Conservation (phyloP, 1,140 invertebrate genomes). For the Calephelis nemesis region DNA sequence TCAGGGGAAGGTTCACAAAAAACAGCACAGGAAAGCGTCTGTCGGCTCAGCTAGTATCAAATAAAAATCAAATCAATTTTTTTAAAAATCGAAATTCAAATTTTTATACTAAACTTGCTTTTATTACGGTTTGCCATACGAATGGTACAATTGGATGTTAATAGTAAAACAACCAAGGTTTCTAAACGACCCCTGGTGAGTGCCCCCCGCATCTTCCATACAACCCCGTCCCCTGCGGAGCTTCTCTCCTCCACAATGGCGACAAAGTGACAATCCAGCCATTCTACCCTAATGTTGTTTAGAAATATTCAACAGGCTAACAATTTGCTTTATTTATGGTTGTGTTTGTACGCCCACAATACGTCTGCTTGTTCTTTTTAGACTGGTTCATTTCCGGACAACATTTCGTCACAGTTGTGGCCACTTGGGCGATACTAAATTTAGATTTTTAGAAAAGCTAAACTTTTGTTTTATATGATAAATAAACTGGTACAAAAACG, state of each 20-base stretch:
- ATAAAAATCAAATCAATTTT: too few relatives aligned
- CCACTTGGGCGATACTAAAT: not conserved
- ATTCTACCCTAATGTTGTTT: slow-evolving; percentile 74
- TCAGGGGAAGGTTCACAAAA: too few relatives aligned
- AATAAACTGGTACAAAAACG: too few relatives aligned
- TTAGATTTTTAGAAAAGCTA: not conserved
- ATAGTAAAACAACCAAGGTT: slow-evolving; percentile 34
- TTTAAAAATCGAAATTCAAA: not conserved
- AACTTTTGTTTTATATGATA: not conserved
- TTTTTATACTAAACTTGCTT: not conserved
- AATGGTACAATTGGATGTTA: slow-evolving; percentile 32
- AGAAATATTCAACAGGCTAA: slow-evolving; percentile 63
- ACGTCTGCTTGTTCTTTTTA: slow-evolving; percentile 48
- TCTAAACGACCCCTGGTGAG: slow-evolving; percentile 41
- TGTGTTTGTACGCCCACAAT: slow-evolving; percentile 59
- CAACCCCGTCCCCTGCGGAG: slow-evolving; percentile 48
- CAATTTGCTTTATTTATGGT: slow-evolving; percentile 72
- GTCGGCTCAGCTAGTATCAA: too few relatives aligned
- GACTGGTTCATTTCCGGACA: slow-evolving; percentile 68
- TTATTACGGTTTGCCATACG: slow-evolving; percentile 17
- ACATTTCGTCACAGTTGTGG: not conserved
- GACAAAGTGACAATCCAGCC: slow-evolving; percentile 74
- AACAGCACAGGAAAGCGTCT: too few relatives aligned
- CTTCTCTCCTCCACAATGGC: slow-evolving; percentile 48
- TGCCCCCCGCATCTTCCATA: slow-evolving; percentile 41